These are phyloP conservation scores for Falco biarmicus DNA, from an alignment of 2,797 vertebrate genomes.

Conservation along the genomic window DNA sequence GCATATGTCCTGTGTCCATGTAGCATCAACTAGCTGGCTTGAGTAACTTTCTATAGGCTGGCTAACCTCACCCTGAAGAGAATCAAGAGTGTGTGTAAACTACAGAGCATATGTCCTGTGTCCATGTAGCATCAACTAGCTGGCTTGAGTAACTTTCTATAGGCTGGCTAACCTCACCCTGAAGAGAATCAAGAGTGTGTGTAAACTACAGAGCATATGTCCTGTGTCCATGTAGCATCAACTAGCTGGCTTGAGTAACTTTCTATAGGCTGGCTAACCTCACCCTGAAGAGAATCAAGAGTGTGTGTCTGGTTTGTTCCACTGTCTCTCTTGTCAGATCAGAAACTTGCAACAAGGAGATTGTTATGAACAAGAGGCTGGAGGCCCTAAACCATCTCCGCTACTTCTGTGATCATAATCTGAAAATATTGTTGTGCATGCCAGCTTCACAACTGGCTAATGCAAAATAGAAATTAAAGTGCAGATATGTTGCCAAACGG, in stretches of 20 bases:
- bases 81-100: too few relatives aligned
- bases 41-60: too few relatives aligned
- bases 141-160: background rate
- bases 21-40: background rate
- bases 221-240: background rate
- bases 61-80: too few relatives aligned
- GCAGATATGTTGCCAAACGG: background rate
- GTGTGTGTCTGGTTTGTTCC: accelerated
- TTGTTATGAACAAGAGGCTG: background rate
- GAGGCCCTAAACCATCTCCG: background rate
- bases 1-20: background rate
- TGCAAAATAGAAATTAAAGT: background rate
- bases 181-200: accelerated
- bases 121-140: background rate
- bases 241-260: background rate
- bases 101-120: accelerated
- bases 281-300: background rate
- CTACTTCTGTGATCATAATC: background rate
- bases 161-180: background rate
- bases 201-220: background rate
- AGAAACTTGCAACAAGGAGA: background rate
- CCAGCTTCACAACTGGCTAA: background rate
- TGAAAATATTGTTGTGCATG: background rate
- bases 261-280: background rate
- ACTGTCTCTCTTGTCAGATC: background rate